These are phyloP conservation scores for Heliconius ismenius DNA, from an alignment of 2,888 invertebrate species.

Conservation along the genomic window DNA sequence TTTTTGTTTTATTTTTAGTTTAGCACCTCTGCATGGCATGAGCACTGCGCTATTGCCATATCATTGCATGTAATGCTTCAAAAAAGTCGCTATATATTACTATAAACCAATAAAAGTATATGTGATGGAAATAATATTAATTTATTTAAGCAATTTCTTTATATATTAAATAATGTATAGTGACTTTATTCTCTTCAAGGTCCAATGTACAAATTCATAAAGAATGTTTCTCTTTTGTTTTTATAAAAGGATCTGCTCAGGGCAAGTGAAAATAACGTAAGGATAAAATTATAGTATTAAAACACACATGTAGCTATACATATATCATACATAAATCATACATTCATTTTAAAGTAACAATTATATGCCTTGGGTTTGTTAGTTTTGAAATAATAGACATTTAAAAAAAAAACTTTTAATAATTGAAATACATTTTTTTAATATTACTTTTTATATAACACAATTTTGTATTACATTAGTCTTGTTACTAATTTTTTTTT, in stretches of 20 bases:
- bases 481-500: neutral
- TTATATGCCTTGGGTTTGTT: neutral
- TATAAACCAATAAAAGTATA: neutral
- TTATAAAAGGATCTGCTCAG: conserved; percentile 72
- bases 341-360: conserved; percentile 24
- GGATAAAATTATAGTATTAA: conserved; percentile 50
- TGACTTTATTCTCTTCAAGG: conserved; percentile 53
- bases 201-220: conserved; percentile 68
- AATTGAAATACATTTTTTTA: neutral
- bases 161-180: conserved; percentile 26
- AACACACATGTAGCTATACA: conserved; percentile 49
- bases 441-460: neutral
- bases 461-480: neutral
- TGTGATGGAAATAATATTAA: neutral
- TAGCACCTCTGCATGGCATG: conserved; percentile 67
- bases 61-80: conserved; percentile 46
- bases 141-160: neutral
- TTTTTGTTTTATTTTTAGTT: conserved; percentile 71
- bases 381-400: neutral
- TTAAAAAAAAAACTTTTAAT: neutral
- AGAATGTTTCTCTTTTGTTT: conserved; percentile 53
- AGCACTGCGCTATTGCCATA: conserved; percentile 56
- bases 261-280: conserved; percentile 71
- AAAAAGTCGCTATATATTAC: conserved; percentile 11
- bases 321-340: conserved; percentile 26